Conservation (phyloP, 1,140 invertebrate species). For the Ooceraea biroi region DNA sequence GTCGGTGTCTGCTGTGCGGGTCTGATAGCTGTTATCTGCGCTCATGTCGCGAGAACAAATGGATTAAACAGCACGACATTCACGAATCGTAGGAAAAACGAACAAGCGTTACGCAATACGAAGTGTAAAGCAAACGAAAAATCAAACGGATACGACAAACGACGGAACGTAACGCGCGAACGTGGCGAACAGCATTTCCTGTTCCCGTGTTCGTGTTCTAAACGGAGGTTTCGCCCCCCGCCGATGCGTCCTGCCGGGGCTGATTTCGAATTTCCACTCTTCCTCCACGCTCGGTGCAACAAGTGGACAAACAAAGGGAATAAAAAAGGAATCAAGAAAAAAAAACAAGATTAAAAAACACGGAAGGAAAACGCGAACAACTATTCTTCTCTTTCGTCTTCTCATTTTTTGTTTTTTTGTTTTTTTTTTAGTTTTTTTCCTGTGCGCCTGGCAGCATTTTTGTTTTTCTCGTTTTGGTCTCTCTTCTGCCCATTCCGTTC, state of each 20-base stretch:
- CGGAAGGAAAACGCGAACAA: slow-evolving; percentile 63
- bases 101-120: slow-evolving; percentile 56
- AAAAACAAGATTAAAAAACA: slow-evolving; percentile 59
- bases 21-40: neutral
- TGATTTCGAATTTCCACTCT: neutral
- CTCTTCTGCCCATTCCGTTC: neutral
- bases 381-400: slow-evolving; percentile 44
- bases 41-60: neutral
- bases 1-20: neutral
- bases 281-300: slow-evolving; percentile 57
- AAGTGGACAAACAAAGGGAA: slow-evolving; percentile 63
- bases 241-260: slow-evolving; percentile 50
- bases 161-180: slow-evolving; percentile 49
- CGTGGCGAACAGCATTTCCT: slow-evolving; percentile 37
- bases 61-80: slow-evolving; percentile 58
- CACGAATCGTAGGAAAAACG: slow-evolving; percentile 55
- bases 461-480: neutral
- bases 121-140: slow-evolving; percentile 36
- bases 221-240: neutral
- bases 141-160: too few relatives aligned
- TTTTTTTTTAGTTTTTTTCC: neutral
- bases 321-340: slow-evolving; percentile 57
- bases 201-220: slow-evolving; percentile 10
- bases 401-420: slow-evolving; percentile 21
- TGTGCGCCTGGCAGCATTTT: neutral